A percentile compares a stretch with the other conserved stretches of the same genome.
Evolutionary conservation across 2,113 vertebrate species (phyloP).

Genomic region (Taxidea taxus): DNA sequence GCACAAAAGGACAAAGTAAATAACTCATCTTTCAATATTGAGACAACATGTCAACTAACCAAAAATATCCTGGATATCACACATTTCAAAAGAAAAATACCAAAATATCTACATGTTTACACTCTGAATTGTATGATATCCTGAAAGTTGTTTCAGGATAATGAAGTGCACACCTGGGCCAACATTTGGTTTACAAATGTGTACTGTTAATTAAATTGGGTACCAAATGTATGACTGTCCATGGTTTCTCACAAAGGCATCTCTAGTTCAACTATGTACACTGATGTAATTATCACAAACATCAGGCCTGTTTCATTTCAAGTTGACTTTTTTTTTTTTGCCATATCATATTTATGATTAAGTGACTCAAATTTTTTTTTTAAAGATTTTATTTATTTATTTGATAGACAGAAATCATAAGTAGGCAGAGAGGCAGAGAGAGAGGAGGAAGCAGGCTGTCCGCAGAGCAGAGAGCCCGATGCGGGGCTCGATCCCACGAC

Average conservation of each 20-base stretch:
- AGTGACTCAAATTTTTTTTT: no score
- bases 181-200: not conserved
- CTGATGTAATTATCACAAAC: not conserved
- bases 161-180: not conserved
- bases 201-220: not conserved
- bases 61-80: not conserved
- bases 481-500: no score
- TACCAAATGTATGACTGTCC: not conserved
- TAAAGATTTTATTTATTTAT: no score
- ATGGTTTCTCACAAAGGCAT: not conserved
- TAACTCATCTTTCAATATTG: not conserved
- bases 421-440: no score
- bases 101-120: not conserved
- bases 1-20: not conserved
- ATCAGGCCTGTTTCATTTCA: not conserved
- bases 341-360: slow-evolving; percentile 28
- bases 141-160: not conserved
- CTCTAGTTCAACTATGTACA: not conserved
- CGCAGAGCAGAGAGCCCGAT: no score
- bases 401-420: no score
- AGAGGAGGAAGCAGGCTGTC: no score
- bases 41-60: not conserved
- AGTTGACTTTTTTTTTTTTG: not conserved
- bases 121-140: not conserved
- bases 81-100: not conserved